Percentiles rank a stretch among this genome's conserved stretches.
These are phyloP conservation scores for Hephaestus fuliginosus DNA, from an alignment of 2,797 vertebrate species.

Conservation along the genomic window DNA sequence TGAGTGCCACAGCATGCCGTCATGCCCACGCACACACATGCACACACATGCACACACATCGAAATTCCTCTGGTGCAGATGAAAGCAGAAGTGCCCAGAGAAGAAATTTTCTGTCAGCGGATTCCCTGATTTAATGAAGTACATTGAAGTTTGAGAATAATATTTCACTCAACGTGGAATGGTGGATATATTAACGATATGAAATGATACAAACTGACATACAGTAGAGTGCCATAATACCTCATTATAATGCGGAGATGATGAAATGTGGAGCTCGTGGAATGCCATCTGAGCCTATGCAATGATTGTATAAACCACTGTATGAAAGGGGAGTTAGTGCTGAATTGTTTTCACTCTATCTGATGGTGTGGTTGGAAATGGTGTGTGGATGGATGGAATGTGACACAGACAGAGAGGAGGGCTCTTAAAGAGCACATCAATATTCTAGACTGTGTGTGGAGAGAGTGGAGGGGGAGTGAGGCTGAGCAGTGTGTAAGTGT, in stretches of 20 bases:
- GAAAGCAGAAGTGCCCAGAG: slow-evolving; percentile 66
- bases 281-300: slow-evolving; percentile 61
- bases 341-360: slow-evolving; percentile 74
- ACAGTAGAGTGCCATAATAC: slow-evolving; percentile 56
- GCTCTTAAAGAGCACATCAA: slow-evolving; percentile 86
- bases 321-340: slow-evolving; percentile 52
- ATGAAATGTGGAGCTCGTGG: slow-evolving; percentile 67
- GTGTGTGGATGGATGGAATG: slow-evolving; percentile 79
- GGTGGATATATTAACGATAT: slow-evolving; percentile 67
- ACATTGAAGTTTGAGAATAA: slow-evolving; percentile 64
- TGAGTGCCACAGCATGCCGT: slow-evolving; percentile 5
- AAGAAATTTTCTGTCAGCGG: slow-evolving; percentile 55
- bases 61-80: slow-evolving; percentile 60
- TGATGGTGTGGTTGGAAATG: slow-evolving; percentile 73
- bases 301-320: slow-evolving; percentile 61
- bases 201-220: slow-evolving; percentile 76
- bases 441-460: slow-evolving; percentile 79
- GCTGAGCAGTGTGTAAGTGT: slow-evolving; percentile 55
- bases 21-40: slow-evolving; percentile 29
- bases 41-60: slow-evolving; percentile 17
- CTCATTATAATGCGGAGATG: slow-evolving; percentile 72
- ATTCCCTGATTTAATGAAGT: slow-evolving; percentile 74
- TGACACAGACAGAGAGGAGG: slow-evolving; percentile 80
- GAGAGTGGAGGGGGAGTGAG: slow-evolving; percentile 59
- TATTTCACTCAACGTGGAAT: slow-evolving; percentile 57